A percentile compares a stretch with the other conserved stretches of the same genome.
These are phyloP conservation scores for Chelonoidis abingdonii DNA, from an alignment of 2,113 vertebrate genomes.

Conservation along the genomic window DNA sequence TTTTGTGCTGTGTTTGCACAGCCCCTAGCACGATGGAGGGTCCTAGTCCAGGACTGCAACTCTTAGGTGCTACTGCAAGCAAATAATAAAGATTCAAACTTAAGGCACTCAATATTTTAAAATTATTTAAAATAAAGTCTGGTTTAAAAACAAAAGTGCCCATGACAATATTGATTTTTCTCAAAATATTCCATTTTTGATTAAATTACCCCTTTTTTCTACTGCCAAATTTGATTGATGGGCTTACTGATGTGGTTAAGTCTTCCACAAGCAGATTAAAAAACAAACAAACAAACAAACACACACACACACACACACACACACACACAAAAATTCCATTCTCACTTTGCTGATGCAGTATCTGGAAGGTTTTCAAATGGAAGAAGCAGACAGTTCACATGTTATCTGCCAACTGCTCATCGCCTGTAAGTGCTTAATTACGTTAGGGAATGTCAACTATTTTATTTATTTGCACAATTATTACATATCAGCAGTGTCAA, in stretches of 20 bases:
- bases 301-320: too few relatives aligned
- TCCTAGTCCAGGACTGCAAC: background rate
- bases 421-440: background rate
- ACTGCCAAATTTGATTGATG: background rate
- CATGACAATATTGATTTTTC: background rate
- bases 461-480: constrained; percentile 37
- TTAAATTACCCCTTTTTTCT: background rate
- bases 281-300: background rate
- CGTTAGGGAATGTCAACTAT: background rate
- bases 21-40: background rate
- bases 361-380: background rate
- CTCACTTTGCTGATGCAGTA: background rate
- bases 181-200: background rate
- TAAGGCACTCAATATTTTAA: too few relatives aligned
- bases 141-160: accelerated
- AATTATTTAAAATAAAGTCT: background rate
- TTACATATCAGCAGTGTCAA: background rate
- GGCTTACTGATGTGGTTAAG: background rate
- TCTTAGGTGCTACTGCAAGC: background rate
- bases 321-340: accelerated
- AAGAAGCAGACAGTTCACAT: background rate
- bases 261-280: background rate
- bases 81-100: accelerated
- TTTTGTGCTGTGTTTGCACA: background rate
- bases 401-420: background rate